Evolutionary conservation across 2,797 vertebrate species (phyloP), one percentile per base, ranked within the genome.

Genomic region (Mus spretus): DNA sequence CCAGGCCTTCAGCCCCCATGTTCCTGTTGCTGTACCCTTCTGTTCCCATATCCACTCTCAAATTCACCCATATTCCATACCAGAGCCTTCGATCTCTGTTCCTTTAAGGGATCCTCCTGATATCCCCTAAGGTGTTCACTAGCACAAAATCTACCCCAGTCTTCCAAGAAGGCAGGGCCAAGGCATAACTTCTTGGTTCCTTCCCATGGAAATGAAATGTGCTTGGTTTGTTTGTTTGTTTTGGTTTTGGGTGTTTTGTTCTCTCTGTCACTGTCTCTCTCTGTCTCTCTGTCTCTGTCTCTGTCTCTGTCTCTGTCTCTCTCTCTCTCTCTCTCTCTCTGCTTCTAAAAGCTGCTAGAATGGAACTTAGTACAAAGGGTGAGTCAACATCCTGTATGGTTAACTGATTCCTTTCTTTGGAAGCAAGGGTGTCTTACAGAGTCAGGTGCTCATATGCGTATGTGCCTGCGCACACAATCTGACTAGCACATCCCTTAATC

Each of bases 1-100:
- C 10, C 20, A 28, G 55, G 15, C 75, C 34, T 55, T 63, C n/a
- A 65, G 55, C 20, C 22, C 22, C 6, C 17, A 12, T 26, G 47
- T 17, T 55, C 47, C 82, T 57, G 1, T 20, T 47, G 24, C 84
- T 1, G 7, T 28, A 2, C 31, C 14, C 53, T 53, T 14, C 20
- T 12, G 26, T 26, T 14, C 7, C 53, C 0, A 1, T 0, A 0
- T 31, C 31, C 37, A 53, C 44, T 11, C 22, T 2, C 12, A 17
- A 37, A 55, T 37, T 61, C 15, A 61, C n/a, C 26, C 95, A 63
- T 24, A n/a, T n/a, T 40, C 57, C 1, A 37, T 2, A 40, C 37
- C n/a, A 61, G 50, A 22, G 40, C 8, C 80, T 91, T 55, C 37
- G 11, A 14, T 12, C 37, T 72, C 28, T 74, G 74, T 44, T 80